These are phyloP conservation scores for Apaloderma vittatum DNA, from an alignment of 2,113 vertebrate species.

Conservation along the genomic window DNA sequence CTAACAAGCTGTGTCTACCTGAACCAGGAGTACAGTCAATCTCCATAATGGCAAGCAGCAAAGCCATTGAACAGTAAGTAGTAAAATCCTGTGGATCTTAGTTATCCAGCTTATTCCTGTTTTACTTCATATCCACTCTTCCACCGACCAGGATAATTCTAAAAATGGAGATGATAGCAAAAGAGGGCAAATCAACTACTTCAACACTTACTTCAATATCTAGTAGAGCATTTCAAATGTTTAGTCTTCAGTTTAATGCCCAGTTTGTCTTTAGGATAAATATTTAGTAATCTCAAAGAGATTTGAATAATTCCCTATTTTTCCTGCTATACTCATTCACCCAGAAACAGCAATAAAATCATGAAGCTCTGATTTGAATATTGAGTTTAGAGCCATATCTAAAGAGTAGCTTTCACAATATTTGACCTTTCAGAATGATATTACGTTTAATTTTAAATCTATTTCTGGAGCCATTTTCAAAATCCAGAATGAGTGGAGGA, in stretches of 20 bases:
- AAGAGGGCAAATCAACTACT: background rate
- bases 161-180: background rate
- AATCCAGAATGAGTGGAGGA: no score
- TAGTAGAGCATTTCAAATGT: background rate
- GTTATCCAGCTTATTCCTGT: background rate
- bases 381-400: background rate
- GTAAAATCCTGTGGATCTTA: background rate
- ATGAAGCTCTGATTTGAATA: background rate
- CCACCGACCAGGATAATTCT: background rate
- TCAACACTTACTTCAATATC: background rate
- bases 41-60: background rate
- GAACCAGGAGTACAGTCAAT: background rate
- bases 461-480: background rate
- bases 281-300: background rate
- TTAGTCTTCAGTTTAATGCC: background rate
- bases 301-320: background rate
- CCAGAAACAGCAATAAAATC: background rate
- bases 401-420: background rate
- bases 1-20: background rate
- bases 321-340: background rate
- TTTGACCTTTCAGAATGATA: background rate
- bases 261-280: background rate
- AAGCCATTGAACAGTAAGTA: background rate
- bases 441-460: background rate
- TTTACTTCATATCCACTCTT: background rate